Conservation (phyloP, 2,888 invertebrate genomes). For the Eupithecia subfuscata region DNA sequence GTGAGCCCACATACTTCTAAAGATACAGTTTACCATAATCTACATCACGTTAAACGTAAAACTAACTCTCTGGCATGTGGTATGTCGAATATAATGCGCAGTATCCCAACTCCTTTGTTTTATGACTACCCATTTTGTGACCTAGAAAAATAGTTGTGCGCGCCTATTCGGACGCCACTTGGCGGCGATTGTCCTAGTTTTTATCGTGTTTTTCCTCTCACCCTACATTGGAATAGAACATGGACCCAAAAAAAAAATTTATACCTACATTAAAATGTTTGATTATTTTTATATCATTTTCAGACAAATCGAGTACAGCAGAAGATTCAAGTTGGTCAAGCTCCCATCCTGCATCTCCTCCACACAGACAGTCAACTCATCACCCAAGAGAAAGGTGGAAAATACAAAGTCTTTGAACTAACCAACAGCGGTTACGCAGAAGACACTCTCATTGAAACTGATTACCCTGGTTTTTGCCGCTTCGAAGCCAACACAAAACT, state of each 20-base stretch:
- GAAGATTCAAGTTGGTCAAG: slow-evolving; percentile 86
- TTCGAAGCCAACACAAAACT: slow-evolving; percentile 85
- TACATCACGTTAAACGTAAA: slow-evolving; percentile 50
- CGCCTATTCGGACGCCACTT: slow-evolving; percentile 29
- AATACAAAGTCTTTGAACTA: slow-evolving; percentile 86
- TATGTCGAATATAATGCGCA: slow-evolving; percentile 51
- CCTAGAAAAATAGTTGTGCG: slow-evolving; percentile 62
- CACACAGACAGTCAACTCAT: slow-evolving; percentile 85
- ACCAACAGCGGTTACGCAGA: slow-evolving; percentile 85
- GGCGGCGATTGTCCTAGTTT: slow-evolving; percentile 5
- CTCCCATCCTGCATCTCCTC: slow-evolving; percentile 86
- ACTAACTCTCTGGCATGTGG: slow-evolving; percentile 42
- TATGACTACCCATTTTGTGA: slow-evolving; percentile 71
- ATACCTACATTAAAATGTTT: neutral
- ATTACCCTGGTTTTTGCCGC: slow-evolving; percentile 89
- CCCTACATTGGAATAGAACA: neutral
- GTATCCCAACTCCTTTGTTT: slow-evolving; percentile 62
- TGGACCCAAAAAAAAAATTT: neutral
- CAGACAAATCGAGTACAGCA: slow-evolving; percentile 89
- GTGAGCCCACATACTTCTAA: slow-evolving; percentile 78
- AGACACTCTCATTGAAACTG: slow-evolving; percentile 82
- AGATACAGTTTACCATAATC: slow-evolving; percentile 52
- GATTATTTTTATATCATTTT: slow-evolving; percentile 53
- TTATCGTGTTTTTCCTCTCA: slow-evolving; percentile 15
- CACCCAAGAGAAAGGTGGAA: slow-evolving; percentile 90